phyloP scores from a whole-genome alignment of 2,888 invertebrate genomes.

The Cryptocephalus primarius region DNA sequence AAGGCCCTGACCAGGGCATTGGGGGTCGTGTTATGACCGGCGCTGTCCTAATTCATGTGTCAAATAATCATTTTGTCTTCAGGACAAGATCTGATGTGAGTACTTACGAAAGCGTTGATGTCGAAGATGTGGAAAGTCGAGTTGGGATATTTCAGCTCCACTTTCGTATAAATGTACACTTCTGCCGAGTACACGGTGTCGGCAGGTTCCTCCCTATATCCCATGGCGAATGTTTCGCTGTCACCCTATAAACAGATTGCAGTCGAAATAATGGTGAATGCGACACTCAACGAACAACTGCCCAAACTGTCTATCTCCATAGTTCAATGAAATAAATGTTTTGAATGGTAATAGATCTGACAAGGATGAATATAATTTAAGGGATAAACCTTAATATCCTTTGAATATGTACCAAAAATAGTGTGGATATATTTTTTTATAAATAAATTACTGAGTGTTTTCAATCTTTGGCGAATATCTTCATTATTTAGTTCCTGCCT shows the following conservation, averaged over 20 bases:
- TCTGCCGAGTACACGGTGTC: slow-evolving; percentile 9
- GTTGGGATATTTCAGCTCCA: slow-evolving; percentile 32
- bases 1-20: slow-evolving; percentile 37
- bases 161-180: slow-evolving; percentile 19
- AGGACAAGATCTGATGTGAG: not conserved
- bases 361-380: too few relatives aligned
- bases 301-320: too few relatives aligned
- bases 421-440: too few relatives aligned
- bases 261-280: not conserved
- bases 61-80: not conserved
- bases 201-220: slow-evolving; percentile 3
- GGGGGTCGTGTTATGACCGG: slow-evolving; percentile 38
- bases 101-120: slow-evolving; percentile 41
- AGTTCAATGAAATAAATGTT: too few relatives aligned
- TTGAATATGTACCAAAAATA: too few relatives aligned
- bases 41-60: slow-evolving; percentile 22
- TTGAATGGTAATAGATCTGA: too few relatives aligned
- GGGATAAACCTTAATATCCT: too few relatives aligned
- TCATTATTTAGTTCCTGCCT: too few relatives aligned
- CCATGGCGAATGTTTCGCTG: slow-evolving; percentile 1
- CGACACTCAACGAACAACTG: too few relatives aligned
- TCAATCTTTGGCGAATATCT: too few relatives aligned
- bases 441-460: too few relatives aligned
- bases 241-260: not conserved
- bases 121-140: slow-evolving; percentile 45